Evolutionary conservation across 2,888 invertebrate species (phyloP).

Genomic region (Gnatocerus cornutus): DNA sequence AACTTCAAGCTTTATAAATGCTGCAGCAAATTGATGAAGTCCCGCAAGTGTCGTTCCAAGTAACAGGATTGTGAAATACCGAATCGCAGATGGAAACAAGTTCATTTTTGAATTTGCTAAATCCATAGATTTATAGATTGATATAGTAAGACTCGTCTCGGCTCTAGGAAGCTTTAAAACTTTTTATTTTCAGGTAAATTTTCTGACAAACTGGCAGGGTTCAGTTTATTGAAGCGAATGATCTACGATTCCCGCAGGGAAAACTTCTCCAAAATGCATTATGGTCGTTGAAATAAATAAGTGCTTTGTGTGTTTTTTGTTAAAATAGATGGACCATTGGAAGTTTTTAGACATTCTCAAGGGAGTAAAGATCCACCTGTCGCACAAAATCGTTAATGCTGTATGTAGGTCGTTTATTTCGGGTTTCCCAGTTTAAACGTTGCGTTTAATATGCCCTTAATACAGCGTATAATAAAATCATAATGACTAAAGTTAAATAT

Average conservation of each 20-base stretch:
- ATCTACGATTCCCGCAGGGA: conserved; percentile 3
- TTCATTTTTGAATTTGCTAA: conserved; percentile 40
- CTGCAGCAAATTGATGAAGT: conserved; percentile 46
- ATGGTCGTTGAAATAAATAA: conserved; percentile 31
- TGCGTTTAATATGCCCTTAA: no score
- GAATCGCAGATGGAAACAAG: conserved; percentile 43
- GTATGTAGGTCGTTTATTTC: conserved; percentile 4
- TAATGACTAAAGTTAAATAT: no score
- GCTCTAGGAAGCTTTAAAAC: conserved; percentile 9
- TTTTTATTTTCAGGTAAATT: conserved; percentile 1
- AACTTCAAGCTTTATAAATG: conserved; percentile 29
- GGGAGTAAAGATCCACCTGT: conserved; percentile 27
- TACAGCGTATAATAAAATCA: no score
- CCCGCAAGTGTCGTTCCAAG: conserved; percentile 42
- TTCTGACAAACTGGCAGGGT: conserved; percentile 12
- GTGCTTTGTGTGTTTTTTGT: conserved; percentile 26
- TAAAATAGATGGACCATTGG: conserved; percentile 19
- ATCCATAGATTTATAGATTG: conserved; percentile 31
- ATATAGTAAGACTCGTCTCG: not conserved
- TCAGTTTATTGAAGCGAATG: not conserved
- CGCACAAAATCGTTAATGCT: conserved; percentile 28
- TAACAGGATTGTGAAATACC: conserved; percentile 46
- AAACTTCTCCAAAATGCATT: conserved; percentile 9
- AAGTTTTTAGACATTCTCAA: conserved; percentile 28
- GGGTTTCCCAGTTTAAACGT: no score